A percentile compares a stretch with the other conserved stretches of the same genome.
These are phyloP conservation scores for Sphaerodactylus townsendi DNA, from an alignment of 2,113 vertebrate genomes.

Conservation along the genomic window DNA sequence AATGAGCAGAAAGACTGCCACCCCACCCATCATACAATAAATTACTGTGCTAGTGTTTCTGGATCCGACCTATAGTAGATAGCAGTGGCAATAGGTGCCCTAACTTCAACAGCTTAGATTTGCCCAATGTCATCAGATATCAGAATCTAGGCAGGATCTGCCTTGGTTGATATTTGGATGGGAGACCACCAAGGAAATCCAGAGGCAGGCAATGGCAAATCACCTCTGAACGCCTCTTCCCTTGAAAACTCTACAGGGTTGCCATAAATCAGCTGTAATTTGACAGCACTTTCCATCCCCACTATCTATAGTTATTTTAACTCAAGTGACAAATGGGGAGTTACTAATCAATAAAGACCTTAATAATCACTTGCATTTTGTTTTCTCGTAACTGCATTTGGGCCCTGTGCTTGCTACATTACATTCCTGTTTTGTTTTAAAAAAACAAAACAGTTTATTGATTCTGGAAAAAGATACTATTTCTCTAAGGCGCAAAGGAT, in stretches of 20 bases:
- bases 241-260: too few relatives aligned
- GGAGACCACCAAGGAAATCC: too few relatives aligned
- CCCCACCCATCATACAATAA: not conserved
- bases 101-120: too few relatives aligned
- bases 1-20: not conserved
- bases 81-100: too few relatives aligned
- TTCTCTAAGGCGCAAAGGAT: not conserved
- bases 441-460: not conserved
- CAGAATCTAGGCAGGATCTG: too few relatives aligned
- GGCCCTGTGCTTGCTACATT: not conserved
- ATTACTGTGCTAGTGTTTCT: not conserved
- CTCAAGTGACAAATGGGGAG: not conserved
- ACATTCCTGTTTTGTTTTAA: constrained; percentile 14
- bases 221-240: too few relatives aligned
- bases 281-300: too few relatives aligned
- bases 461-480: not conserved
- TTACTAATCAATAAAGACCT: not conserved
- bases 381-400: constrained; percentile 25
- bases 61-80: not conserved
- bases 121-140: too few relatives aligned
- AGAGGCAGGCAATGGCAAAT: too few relatives aligned
- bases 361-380: not conserved
- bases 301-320: too few relatives aligned
- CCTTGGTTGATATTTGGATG: too few relatives aligned
- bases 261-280: too few relatives aligned